These are phyloP conservation scores for Artemia sinica DNA, from an alignment of 2,888 invertebrate genomes.

Conservation along the genomic window DNA sequence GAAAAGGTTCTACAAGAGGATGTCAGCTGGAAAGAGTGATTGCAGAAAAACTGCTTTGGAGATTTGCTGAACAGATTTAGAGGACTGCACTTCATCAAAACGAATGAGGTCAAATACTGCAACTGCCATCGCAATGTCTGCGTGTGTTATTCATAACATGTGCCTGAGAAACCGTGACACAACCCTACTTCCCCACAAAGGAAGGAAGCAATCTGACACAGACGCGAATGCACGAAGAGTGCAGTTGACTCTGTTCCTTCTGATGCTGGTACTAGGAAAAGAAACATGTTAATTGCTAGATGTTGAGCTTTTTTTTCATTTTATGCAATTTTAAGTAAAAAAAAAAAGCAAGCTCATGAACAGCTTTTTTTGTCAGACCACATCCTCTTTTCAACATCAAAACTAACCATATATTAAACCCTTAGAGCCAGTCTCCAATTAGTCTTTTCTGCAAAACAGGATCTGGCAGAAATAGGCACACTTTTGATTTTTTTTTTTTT, in stretches of 20 bases:
- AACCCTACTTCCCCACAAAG: not conserved
- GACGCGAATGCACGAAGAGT: not conserved
- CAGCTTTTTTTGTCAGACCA: too few relatives aligned
- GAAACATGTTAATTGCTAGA: not conserved
- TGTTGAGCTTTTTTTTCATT: not conserved
- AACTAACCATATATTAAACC: too few relatives aligned
- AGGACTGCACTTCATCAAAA: too few relatives aligned
- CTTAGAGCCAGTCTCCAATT: too few relatives aligned
- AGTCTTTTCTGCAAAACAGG: too few relatives aligned
- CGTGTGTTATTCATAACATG: not conserved
- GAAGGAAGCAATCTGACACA: not conserved
- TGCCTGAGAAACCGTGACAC: not conserved
- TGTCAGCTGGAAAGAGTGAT: not conserved
- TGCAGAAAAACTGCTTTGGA: not conserved
- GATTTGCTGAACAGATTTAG: not conserved
- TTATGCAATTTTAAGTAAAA: too few relatives aligned
- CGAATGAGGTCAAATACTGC: not conserved
- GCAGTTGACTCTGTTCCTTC: constrained; percentile 5
- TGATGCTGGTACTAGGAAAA: not conserved
- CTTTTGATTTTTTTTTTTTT: too few relatives aligned
- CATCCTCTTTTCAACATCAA: too few relatives aligned
- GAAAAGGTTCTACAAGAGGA: not conserved
- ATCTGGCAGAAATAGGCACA: too few relatives aligned
- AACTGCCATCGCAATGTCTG: not conserved
- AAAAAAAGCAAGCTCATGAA: too few relatives aligned